Base-by-base conservation (phyloP, 2,888 invertebrate species). In the Stictocephala bisonia region DNA sequence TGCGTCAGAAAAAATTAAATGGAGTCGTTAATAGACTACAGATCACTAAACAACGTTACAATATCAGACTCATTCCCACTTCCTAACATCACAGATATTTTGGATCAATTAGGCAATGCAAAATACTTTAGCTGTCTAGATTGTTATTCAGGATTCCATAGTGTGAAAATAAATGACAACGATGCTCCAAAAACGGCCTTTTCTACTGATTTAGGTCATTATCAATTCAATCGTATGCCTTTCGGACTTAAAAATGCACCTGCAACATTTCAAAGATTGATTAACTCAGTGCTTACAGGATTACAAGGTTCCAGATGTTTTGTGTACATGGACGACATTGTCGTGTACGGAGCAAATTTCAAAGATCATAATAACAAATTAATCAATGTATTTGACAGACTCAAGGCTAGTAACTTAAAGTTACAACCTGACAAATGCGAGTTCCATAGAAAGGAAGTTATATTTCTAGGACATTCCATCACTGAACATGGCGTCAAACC, bases 131-230 rank as follows among this genome's bases (percentile, higher is more conserved):
- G 53, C 20, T 20, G 15, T 0, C 9, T 69, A 2, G 69, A 69
- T 40, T 53, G 51, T 40, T 35, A 31, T 1, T 35, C 20, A 7
- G 69, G 69, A 40, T 69, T 53, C 22, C 80, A 80, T 71, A 82
- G 82, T n/a, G n/a, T n/a, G n/a, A n/a, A n/a, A n/a, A n/a, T n/a
- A n/a, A n/a, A n/a, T n/a, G n/a, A n/a, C n/a, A 72, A 77, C 9
- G 80, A 81, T 68, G 60, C 76, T 3, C 73, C 75, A 1, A 82
- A 83, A 73, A 83, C 82, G 0, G 82, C 80, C 3, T 81, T 83
- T 50, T 79, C 77, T 1, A 82, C 81, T 6, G 78, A 78, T 0
- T 4, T 76, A 76, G 80, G 81, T 3, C 77, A 81, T 67, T 82
- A 76, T 50, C 77, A 81, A 75, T 82, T 75, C 53, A 73, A 76